Evolutionary conservation across 2,113 vertebrate species (phyloP), one percentile per base, ranked within the genome.

Genomic region (Eulemur rufifrons): DNA sequence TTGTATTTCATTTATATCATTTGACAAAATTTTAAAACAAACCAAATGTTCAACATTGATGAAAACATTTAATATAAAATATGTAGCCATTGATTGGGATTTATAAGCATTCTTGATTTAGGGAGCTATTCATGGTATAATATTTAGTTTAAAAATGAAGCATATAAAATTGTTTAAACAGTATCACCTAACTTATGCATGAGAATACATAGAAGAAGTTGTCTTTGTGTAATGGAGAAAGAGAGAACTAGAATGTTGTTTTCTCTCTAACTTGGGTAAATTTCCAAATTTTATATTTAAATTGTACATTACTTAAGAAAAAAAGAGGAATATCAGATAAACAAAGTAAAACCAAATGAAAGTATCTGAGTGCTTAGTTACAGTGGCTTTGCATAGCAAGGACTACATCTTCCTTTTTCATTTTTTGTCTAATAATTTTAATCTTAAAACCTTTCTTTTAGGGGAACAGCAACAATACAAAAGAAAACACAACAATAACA

Each of bases 141-240:
- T n/a, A 59, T 96, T 94, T 87, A 18, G 23, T 85, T 90, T 95
- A 45, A 80, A 56, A 39, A 81, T 56, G 32, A 89, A 90, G 12
- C 8, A 76, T 42, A 45, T 69, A 66, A 13, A 73, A 63, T 42
- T 64, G 5, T 54, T 86, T 85, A 86, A 81, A 73, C 6, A n/a
- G 7, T 54, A 80, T n/a, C 20, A 21, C 84, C 32, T 95, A 86
- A 91, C 59, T 92, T 81, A 71, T 64, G 5, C 9, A 20, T 90
- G 64, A 1, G 3, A 5, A 59, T 20, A 59, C 8, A 23, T 42
- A 32, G 23, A 34, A 91, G 5, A 71, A 29, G 4, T 68, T 95
- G 2, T 11, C 15, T 86, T 52, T 81, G 47, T 59, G 27, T 73
- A n/a, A 15, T 47, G 4, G 15, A 83, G 11, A 74, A 45, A 84